Conservation (phyloP, 2,797 vertebrate genomes). For the Myiotriccus ornatus region DNA sequence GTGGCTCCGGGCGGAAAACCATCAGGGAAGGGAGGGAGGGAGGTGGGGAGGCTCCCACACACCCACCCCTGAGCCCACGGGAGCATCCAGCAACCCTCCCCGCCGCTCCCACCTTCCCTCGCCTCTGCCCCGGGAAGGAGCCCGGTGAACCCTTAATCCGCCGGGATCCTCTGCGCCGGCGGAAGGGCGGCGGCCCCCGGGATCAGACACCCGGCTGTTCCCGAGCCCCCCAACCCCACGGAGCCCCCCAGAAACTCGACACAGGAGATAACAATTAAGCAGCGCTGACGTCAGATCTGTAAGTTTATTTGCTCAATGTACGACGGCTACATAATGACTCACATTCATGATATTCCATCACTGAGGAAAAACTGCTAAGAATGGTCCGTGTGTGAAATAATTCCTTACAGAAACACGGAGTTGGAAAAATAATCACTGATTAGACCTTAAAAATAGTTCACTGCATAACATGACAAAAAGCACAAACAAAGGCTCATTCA, state of each 20-base stretch:
- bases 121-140: not conserved
- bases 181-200: accelerated
- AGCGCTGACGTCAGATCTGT: constrained; percentile 87
- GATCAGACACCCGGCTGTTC: not conserved
- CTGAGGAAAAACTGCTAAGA: constrained; percentile 95
- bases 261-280: constrained; percentile 57
- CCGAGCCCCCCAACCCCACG: accelerated
- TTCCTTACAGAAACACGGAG: constrained; percentile 93
- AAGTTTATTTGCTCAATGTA: constrained; percentile 95
- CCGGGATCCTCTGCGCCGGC: accelerated
- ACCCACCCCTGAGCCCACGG: accelerated
- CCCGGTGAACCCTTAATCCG: accelerated
- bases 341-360: constrained; percentile 99
- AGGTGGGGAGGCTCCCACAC: not conserved
- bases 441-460: constrained; percentile 88
- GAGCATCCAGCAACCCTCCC: not conserved
- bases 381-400: constrained; percentile 93
- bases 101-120: not conserved
- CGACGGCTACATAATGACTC: constrained; percentile 99
- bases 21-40: not conserved
- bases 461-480: constrained; percentile 93
- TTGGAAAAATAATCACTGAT: constrained; percentile 87
- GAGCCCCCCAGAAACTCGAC: not conserved
- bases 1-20: not conserved
- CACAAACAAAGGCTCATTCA: constrained; percentile 88